Base-by-base conservation (phyloP, 1,140 invertebrate species). In the Zaprionus lachaisei region DNA sequence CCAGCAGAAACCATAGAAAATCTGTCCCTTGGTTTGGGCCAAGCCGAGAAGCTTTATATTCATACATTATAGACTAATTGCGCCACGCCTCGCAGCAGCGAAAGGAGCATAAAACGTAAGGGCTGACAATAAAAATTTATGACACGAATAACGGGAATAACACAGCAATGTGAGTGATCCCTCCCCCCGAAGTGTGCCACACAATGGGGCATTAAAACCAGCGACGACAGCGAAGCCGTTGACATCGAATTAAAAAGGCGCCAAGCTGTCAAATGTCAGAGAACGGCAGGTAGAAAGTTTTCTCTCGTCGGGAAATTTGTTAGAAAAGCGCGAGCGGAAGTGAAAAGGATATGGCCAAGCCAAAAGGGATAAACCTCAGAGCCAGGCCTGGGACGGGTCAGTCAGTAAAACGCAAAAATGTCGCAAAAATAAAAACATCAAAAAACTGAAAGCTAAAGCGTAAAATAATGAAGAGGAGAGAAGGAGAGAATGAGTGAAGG, bases 191-290 rank as follows among this genome's bases (percentile, higher is more conserved):
- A 86, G 76, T 74, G 72, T 80, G 84, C 73, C 81, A 75, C 84
- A 81, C 79, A 87, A 87, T 70, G 66, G 60, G 57, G 77, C 74
- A 78, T 79, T 78, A 80, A 84, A 83, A 80, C 66, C 69, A 55
- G 71, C 73, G 77, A 6, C 15, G 38, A 6, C 41, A n/a, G 7
- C 41, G 31, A 77, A 54, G 61, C 60, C 41, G 65, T 68, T 49
- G 77, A 51, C 77, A 72, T 87, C 73, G 74, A 87, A 87, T 87
- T 89, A 81, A 84, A 79, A 83, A 72, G 80, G 84, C 84, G 84
- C 73, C 83, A 89, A 83, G 84, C 84, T 81, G 83, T 89, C 83
- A 87, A 87, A 81, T 83, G 83, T 79, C 84, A 83, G 22, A 55
- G 51, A 34, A 28, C 55, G 58, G 31, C 75, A 77, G 67, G 69